phyloP scores from a whole-genome alignment of 2,113 vertebrate genomes.

The Alosa alosa region DNA sequence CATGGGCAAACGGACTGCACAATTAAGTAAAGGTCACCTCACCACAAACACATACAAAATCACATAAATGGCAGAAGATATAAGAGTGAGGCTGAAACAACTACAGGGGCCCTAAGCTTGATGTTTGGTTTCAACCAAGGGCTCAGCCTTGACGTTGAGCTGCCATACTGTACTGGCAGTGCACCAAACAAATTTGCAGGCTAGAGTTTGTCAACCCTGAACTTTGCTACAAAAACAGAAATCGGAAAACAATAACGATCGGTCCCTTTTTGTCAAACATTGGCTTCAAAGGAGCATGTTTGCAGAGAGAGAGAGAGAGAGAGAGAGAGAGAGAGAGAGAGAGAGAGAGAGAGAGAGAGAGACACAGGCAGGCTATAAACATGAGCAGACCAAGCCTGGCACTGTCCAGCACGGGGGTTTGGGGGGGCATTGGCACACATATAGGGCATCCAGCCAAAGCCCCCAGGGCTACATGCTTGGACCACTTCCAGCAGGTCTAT shows the following conservation, averaged over 20 bases:
- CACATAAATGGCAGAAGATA: neutral
- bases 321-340: neutral
- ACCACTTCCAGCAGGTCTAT: neutral
- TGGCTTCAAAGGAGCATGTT: neutral
- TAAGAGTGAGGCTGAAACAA: neutral
- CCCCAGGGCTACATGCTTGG: neutral
- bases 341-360: neutral
- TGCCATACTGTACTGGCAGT: neutral
- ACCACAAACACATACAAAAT: neutral
- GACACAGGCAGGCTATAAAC: neutral
- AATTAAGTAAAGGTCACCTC: neutral
- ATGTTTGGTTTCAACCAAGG: neutral
- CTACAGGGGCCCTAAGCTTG: too few species aligned
- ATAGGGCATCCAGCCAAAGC: neutral
- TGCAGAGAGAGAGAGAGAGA: neutral
- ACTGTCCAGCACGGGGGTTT: neutral
- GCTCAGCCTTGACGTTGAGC: neutral
- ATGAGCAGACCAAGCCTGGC: neutral
- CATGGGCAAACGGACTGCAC: neutral
- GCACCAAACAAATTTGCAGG: neutral
- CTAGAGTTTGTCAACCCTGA: neutral
- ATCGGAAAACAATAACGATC: neutral
- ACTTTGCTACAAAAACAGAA: neutral
- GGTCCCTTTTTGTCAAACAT: neutral
- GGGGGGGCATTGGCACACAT: neutral